Percentiles rank a stretch among this genome's conserved stretches.
phyloP scores from a whole-genome alignment of 1,140 invertebrate species.

The Hestina assimilis region DNA sequence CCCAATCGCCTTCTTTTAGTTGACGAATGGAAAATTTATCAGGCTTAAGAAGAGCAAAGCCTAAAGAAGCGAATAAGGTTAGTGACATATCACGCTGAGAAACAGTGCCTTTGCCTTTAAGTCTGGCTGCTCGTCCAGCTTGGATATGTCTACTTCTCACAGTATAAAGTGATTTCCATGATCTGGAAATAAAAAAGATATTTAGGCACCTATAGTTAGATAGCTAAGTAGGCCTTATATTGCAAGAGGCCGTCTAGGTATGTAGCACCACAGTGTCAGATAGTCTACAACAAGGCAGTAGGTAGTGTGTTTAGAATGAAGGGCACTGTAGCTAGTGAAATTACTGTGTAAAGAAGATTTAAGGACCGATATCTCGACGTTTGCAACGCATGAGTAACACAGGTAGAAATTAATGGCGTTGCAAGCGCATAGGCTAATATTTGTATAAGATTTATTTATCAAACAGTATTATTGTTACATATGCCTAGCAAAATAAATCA shows the following conservation, averaged over 20 bases:
- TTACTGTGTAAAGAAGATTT: no score
- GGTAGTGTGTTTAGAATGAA: no score
- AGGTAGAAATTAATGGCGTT: no score
- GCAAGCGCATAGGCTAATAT: no score
- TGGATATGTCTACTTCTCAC: conserved; percentile 82
- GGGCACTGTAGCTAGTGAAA: no score
- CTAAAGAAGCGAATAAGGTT: conserved; percentile 91
- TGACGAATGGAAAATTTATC: conserved; percentile 80
- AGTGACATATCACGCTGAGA: conserved; percentile 89
- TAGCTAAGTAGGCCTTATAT: no score
- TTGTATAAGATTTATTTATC: neutral
- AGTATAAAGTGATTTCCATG: conserved; percentile 82
- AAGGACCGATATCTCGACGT: no score
- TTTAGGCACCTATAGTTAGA: no score
- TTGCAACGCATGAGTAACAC: no score
- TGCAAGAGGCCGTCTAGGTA: no score
- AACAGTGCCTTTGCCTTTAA: conserved; percentile 69
- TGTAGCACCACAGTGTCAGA: no score
- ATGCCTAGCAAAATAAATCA: neutral
- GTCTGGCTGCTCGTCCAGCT: conserved; percentile 72
- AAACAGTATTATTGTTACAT: neutral
- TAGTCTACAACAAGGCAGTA: no score
- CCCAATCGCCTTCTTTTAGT: conserved; percentile 53
- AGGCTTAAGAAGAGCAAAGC: conserved; percentile 82
- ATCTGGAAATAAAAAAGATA: conserved; percentile 43